A percentile compares a stretch with the other conserved stretches of the same genome.
Evolutionary conservation across 1,140 invertebrate genomes (phyloP).

Genomic region (Olivierus martensii): DNA sequence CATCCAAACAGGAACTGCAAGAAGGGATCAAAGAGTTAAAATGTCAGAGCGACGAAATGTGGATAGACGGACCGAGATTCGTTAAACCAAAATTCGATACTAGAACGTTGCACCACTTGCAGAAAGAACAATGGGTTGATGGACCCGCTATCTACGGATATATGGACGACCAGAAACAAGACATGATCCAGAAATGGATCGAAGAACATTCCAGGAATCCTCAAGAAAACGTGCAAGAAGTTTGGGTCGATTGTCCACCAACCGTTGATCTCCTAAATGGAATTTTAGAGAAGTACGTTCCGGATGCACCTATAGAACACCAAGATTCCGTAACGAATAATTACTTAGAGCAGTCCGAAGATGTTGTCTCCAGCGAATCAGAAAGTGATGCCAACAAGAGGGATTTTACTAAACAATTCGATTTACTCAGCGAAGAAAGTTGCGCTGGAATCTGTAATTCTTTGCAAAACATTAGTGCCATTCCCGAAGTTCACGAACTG

Average conservation of each 20-base stretch:
- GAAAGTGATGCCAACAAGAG: background rate
- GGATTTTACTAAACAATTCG: background rate
- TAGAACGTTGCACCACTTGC: slow-evolving; percentile 31
- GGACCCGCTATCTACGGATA: slow-evolving; percentile 57
- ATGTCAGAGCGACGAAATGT: slow-evolving; percentile 60
- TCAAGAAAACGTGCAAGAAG: slow-evolving; percentile 18
- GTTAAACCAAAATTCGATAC: slow-evolving; percentile 39
- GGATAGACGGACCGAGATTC: slow-evolving; percentile 88
- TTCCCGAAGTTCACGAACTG: background rate
- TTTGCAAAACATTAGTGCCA: background rate
- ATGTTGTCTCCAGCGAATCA: background rate
- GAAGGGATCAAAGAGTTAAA: slow-evolving; percentile 7
- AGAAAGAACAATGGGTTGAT: slow-evolving; percentile 86
- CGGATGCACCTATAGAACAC: background rate
- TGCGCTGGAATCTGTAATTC: too few relatives aligned
- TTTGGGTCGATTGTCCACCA: slow-evolving; percentile 15
- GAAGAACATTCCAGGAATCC: slow-evolving; percentile 51
- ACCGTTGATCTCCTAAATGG: background rate
- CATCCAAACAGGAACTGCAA: background rate
- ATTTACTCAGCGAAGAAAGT: background rate
- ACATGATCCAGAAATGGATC: slow-evolving; percentile 85
- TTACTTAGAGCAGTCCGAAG: background rate
- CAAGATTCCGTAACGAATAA: background rate
- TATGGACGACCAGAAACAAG: slow-evolving; percentile 80
- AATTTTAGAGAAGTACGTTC: slow-evolving; percentile 8